Conservation (phyloP, 2,888 invertebrate genomes). For the Mantis religiosa region DNA sequence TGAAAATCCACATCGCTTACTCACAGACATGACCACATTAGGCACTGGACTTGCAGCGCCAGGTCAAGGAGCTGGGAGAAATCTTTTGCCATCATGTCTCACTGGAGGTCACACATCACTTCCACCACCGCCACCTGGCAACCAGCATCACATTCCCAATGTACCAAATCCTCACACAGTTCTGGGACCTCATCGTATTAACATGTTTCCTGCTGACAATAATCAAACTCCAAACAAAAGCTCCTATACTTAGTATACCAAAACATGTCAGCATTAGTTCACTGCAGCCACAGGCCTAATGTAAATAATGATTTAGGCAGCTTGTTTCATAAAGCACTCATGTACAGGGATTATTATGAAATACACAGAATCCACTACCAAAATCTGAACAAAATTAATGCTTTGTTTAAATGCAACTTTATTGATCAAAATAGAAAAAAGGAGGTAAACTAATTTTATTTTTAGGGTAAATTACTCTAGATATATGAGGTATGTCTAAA, state of each 20-base stretch:
- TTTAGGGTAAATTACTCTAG: too few relatives aligned
- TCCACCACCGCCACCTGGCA: background rate
- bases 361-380: too few relatives aligned
- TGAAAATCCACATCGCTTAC: constrained; percentile 19
- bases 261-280: background rate
- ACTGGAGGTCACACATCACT: constrained; percentile 2
- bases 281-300: background rate
- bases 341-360: background rate
- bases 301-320: background rate
- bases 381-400: background rate
- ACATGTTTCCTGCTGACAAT: constrained; percentile 24
- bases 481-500: too few relatives aligned
- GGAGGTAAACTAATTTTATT: too few relatives aligned
- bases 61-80: constrained; percentile 6
- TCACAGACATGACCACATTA: constrained; percentile 22
- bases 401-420: background rate
- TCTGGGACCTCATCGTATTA: constrained; percentile 9
- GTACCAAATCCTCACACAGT: constrained; percentile 9
- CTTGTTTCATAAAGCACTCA: background rate
- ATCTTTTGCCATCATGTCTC: constrained; percentile 18
- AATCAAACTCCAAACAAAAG: background rate
- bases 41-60: background rate
- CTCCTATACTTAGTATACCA: background rate
- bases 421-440: too few relatives aligned
- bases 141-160: constrained; percentile 15